These are phyloP conservation scores for Aspidoscelis tigris DNA, from an alignment of 2,113 vertebrate species.

Conservation along the genomic window DNA sequence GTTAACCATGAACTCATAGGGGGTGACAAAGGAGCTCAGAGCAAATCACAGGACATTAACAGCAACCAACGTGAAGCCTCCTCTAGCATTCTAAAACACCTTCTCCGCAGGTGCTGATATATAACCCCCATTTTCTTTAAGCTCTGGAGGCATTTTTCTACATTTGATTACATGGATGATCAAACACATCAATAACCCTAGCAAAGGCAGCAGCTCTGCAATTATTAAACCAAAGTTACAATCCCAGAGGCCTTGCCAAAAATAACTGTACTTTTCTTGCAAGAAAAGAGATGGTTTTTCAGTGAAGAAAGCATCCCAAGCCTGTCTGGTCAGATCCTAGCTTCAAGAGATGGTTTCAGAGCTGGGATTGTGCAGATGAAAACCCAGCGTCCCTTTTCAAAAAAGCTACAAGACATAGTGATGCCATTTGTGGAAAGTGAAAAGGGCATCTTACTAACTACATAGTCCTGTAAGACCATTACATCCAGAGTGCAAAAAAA, in stretches of 20 bases:
- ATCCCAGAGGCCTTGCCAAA: slow-evolving; percentile 17
- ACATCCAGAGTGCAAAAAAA: no score
- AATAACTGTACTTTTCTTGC: background rate
- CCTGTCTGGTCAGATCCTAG: background rate
- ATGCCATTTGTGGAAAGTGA: no score
- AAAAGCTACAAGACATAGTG: background rate
- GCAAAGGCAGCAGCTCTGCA: slow-evolving; percentile 17
- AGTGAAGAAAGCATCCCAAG: background rate
- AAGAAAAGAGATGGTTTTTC: slow-evolving; percentile 11
- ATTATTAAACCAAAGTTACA: slow-evolving; percentile 16
- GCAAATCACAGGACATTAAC: slow-evolving; percentile 8
- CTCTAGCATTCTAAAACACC: background rate
- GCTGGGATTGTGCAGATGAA: background rate
- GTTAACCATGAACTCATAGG: background rate
- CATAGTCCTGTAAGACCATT: no score
- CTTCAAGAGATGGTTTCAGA: background rate
- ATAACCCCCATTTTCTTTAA: background rate
- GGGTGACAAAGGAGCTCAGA: background rate
- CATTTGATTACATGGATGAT: slow-evolving; percentile 22
- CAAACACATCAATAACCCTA: slow-evolving; percentile 34
- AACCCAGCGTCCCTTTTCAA: background rate
- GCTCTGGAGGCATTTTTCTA: slow-evolving; percentile 18
- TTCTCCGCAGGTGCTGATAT: slow-evolving; percentile 5
- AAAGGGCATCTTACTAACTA: no score
- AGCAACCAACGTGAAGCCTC: background rate